phyloP scores from a whole-genome alignment of 2,113 vertebrate genomes.

The Stercorarius parasiticus region DNA sequence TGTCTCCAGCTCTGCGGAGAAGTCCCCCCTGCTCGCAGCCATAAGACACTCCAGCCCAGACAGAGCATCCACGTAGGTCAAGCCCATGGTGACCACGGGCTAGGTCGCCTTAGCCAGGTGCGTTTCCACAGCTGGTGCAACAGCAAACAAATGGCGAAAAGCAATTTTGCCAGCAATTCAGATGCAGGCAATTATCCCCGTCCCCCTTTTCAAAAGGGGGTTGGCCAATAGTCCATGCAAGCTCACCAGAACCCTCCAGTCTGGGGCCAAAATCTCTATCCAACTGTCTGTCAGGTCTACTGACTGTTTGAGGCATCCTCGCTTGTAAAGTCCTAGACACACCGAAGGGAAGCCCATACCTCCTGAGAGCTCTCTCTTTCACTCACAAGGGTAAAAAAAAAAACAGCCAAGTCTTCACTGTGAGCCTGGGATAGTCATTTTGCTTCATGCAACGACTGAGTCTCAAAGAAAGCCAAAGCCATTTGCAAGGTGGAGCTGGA shows the following conservation, averaged over 20 bases:
- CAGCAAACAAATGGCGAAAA: neutral
- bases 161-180: neutral
- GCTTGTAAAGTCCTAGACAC: neutral
- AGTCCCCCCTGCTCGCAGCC: neutral
- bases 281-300: neutral
- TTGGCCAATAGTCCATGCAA: neutral
- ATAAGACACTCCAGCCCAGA: neutral
- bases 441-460: neutral
- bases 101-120: neutral
- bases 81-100: rapidly evolving
- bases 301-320: neutral
- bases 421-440: neutral
- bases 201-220: neutral
- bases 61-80: neutral
- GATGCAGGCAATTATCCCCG: neutral
- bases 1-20: neutral
- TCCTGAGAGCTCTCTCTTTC: neutral
- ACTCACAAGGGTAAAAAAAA: neutral
- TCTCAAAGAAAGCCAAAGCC: neutral
- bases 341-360: neutral
- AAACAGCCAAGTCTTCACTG: neutral
- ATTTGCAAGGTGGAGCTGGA: neutral
- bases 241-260: neutral
- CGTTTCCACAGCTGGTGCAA: rapidly evolving
- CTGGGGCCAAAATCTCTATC: neutral